A percentile compares a stretch with the other conserved stretches of the same genome.
phyloP scores from a whole-genome alignment of 2,113 vertebrate genomes.

The Fulica atra region DNA sequence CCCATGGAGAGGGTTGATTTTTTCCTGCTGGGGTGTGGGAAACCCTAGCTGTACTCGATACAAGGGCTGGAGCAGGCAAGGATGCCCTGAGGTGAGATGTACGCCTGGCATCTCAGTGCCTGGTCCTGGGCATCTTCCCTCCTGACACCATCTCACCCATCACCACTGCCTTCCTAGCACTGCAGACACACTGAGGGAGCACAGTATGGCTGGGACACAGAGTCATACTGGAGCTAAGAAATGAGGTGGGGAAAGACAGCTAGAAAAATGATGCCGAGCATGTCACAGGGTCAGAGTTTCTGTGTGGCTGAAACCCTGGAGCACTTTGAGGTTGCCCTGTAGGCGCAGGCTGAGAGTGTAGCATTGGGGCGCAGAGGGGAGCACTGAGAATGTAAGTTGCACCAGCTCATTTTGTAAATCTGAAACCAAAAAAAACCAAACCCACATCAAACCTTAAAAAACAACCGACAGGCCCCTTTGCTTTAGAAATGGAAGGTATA shows the following conservation, averaged over 20 bases:
- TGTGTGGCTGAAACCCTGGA: background rate
- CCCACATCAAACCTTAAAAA: background rate
- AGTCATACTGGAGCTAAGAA: background rate
- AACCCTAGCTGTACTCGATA: background rate
- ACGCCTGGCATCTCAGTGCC: background rate
- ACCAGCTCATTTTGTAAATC: background rate
- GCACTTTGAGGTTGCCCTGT: background rate
- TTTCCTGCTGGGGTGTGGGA: background rate
- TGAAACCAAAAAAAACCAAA: background rate
- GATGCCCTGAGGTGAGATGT: background rate
- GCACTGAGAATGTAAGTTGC: background rate
- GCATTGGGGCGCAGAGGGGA: background rate
- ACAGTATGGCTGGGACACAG: background rate
- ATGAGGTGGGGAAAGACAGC: background rate
- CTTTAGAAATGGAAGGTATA: background rate
- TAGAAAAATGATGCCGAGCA: background rate
- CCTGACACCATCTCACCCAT: background rate
- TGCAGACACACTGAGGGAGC: background rate
- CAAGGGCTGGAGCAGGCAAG: background rate
- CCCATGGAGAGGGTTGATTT: background rate
- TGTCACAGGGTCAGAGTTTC: background rate
- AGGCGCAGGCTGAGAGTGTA: background rate
- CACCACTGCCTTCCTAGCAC: background rate
- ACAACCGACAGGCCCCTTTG: fast-evolving
- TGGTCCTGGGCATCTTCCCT: background rate